These are phyloP conservation scores for Lineus longissimus DNA, from an alignment of 1,140 invertebrate genomes.

Conservation along the genomic window DNA sequence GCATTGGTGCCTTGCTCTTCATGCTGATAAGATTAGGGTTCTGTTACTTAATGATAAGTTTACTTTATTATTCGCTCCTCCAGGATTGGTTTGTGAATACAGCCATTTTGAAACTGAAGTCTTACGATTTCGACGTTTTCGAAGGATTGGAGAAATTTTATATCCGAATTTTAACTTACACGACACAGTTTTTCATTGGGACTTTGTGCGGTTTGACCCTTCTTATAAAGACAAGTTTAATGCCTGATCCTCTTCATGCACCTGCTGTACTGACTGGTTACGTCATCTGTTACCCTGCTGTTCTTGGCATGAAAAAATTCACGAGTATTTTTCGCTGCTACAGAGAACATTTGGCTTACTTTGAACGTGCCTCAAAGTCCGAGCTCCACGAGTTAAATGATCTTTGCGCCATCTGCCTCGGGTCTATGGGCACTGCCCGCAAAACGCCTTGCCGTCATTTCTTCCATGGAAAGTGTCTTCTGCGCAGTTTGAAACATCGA, in stretches of 20 bases:
- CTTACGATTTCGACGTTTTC: not conserved
- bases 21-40: not conserved
- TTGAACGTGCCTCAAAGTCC: not conserved
- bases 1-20: not conserved
- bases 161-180: not conserved
- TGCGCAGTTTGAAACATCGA: not conserved
- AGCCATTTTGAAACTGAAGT: conserved; percentile 2
- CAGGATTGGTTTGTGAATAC: not conserved
- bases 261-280: not conserved
- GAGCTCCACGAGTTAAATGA: not conserved
- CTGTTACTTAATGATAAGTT: not conserved
- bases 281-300: not conserved
- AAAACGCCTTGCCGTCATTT: not conserved
- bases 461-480: conserved; percentile 3
- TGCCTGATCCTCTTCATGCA: not conserved
- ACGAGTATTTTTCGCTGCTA: not conserved
- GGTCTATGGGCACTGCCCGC: not conserved
- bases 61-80: not conserved
- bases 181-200: not conserved
- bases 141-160: conserved; percentile 6
- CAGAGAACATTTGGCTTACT: not conserved
- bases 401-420: not conserved
- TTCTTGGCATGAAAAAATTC: not conserved
- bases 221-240: not conserved
- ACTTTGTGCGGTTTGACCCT: not conserved